A percentile compares a stretch with the other conserved stretches of the same genome.
phyloP scores from a whole-genome alignment of 2,797 vertebrate species.

The Pseudochaenichthys georgianus region DNA sequence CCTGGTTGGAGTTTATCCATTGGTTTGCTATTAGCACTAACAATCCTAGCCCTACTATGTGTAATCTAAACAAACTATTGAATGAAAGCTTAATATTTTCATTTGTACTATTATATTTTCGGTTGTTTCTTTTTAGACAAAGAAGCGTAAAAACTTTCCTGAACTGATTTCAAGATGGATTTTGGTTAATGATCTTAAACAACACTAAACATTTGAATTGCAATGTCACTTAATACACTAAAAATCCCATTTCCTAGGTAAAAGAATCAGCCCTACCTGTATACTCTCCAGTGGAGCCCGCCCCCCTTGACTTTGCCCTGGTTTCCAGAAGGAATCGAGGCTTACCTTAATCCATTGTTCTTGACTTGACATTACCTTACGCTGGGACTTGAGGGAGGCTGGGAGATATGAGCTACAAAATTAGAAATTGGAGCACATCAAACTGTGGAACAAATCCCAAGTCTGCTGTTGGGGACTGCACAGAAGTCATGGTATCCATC shows the following conservation, averaged over 20 bases:
- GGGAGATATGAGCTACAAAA: conserved; percentile 85
- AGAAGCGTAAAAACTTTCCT: neutral
- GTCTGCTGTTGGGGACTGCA: conserved; percentile 83
- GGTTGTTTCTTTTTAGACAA: neutral
- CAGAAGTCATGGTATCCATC: conserved; percentile 87
- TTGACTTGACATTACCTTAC: conserved; percentile 88
- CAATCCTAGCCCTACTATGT: neutral
- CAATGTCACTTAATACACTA: conserved; percentile 18
- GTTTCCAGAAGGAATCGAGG: conserved; percentile 80
- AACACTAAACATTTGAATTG: conserved; percentile 20
- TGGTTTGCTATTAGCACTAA: neutral
- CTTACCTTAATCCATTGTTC: conserved; percentile 86
- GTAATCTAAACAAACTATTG: neutral
- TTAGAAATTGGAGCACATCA: conserved; percentile 91
- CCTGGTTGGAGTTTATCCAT: neutral
- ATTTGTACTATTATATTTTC: neutral
- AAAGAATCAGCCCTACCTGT: conserved; percentile 59
- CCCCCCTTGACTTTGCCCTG: conserved; percentile 80
- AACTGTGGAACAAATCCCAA: conserved; percentile 87
- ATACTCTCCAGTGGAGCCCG: conserved; percentile 17
- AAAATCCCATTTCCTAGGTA: conserved; percentile 41
- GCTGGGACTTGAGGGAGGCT: conserved; percentile 80
- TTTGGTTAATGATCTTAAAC: neutral
- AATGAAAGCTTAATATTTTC: neutral
- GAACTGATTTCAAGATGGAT: neutral